phyloP scores from a whole-genome alignment of 2,113 vertebrate species.

The Carollia perspicillata region DNA sequence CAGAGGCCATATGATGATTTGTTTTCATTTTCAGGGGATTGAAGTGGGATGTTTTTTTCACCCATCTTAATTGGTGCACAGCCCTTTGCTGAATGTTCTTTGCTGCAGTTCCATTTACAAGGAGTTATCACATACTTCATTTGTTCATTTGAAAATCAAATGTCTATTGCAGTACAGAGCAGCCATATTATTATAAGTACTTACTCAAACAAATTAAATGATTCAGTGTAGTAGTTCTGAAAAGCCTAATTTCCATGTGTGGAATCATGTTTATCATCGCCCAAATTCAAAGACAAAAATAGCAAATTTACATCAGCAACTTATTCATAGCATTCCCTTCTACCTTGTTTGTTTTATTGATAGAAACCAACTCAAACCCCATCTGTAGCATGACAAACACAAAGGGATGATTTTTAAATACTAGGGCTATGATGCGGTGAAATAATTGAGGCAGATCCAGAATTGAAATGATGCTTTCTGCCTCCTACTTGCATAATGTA shows the following conservation, averaged over 20 bases:
- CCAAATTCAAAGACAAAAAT: constrained; percentile 61
- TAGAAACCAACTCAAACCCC: constrained; percentile 43
- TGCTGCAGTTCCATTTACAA: not conserved
- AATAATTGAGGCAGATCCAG: not conserved
- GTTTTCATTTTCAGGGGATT: not conserved
- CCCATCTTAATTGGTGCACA: not conserved
- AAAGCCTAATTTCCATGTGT: constrained; percentile 70
- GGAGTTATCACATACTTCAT: constrained; percentile 62
- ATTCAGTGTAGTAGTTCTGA: constrained; percentile 67
- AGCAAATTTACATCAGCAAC: constrained; percentile 52
- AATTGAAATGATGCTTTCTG: constrained; percentile 6
- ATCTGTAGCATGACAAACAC: constrained; percentile 3
- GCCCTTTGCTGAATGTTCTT: not conserved
- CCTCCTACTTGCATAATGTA: not conserved
- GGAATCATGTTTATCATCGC: constrained; percentile 71
- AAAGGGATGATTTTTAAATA: constrained; percentile 55
- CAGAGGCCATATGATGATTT: not conserved
- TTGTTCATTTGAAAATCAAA: constrained; percentile 73
- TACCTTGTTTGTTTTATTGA: constrained; percentile 59
- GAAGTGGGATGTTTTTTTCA: not conserved
- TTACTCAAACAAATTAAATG: constrained; percentile 78
- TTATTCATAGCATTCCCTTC: constrained; percentile 50
- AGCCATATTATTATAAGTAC: constrained; percentile 49
- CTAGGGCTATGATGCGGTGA: not conserved
- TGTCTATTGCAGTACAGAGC: constrained; percentile 50